Evolutionary conservation across 2,888 invertebrate species (phyloP).

Genomic region (Aleiodes leptofemur): DNA sequence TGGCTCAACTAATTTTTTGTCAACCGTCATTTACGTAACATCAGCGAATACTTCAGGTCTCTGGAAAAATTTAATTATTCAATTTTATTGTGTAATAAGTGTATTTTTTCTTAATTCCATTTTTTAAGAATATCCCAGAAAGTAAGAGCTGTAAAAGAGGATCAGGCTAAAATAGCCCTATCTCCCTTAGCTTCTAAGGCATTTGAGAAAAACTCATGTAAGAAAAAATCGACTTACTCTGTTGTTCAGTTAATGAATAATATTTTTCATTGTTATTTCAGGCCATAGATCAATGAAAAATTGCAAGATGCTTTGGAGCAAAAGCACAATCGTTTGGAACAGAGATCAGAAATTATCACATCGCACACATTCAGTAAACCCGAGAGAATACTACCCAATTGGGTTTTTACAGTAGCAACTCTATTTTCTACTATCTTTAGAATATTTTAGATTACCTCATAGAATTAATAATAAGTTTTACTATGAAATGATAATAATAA

Average conservation of each 20-base stretch:
- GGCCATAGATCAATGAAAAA: slow-evolving; percentile 83
- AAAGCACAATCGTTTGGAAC: slow-evolving; percentile 86
- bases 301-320: slow-evolving; percentile 82
- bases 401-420: slow-evolving; percentile 69
- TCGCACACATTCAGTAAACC: slow-evolving; percentile 63
- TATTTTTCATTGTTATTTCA: slow-evolving; percentile 59
- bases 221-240: too few species aligned
- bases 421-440: slow-evolving; percentile 73
- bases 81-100: too few species aligned
- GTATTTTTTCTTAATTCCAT: too few species aligned
- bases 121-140: too few species aligned
- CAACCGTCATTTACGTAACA: slow-evolving; percentile 87
- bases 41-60: slow-evolving; percentile 91
- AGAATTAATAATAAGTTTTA: too few species aligned
- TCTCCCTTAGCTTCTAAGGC: too few species aligned
- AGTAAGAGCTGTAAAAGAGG: too few species aligned
- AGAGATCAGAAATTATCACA: slow-evolving; percentile 80
- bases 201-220: too few species aligned
- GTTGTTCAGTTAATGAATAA: too few species aligned
- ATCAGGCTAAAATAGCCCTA: too few species aligned
- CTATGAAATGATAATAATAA: too few species aligned
- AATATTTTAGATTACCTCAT: slow-evolving; percentile 5
- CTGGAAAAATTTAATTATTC: slow-evolving; percentile 73
- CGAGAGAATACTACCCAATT: slow-evolving; percentile 68
- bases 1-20: slow-evolving; percentile 92